Evolutionary conservation across 2,888 invertebrate genomes (phyloP).

Genomic region (Aphidius colemani): DNA sequence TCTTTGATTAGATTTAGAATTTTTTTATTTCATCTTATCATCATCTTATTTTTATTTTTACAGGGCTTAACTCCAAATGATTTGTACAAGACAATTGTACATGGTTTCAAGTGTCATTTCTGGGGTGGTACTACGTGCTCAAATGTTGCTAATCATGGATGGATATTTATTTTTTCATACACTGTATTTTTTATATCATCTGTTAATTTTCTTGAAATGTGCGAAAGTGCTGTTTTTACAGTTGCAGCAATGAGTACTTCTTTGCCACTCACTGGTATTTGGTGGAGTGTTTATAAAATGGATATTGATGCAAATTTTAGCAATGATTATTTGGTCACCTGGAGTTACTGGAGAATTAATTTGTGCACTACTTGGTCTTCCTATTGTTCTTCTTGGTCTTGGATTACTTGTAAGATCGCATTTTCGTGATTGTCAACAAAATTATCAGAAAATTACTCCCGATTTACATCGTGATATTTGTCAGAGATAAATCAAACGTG

Average conservation of each 20-base stretch:
- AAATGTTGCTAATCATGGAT: constrained; percentile 57
- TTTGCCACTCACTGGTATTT: constrained; percentile 64
- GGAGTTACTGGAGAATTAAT: constrained; percentile 67
- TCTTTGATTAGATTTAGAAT: not conserved
- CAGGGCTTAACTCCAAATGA: constrained; percentile 50
- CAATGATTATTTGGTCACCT: constrained; percentile 64
- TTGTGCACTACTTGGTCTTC: constrained; percentile 66
- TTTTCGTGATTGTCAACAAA: constrained; percentile 59
- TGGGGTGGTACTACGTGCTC: constrained; percentile 43
- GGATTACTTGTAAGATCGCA: constrained; percentile 64
- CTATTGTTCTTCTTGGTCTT: constrained; percentile 64
- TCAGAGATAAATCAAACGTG: constrained; percentile 48
- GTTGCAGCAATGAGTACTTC: constrained; percentile 63
- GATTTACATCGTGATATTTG: constrained; percentile 47
- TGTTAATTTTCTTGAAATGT: constrained; percentile 63
- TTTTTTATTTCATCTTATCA: constrained; percentile 15
- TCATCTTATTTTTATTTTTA: not conserved
- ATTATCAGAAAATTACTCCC: constrained; percentile 43
- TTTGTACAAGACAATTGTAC: constrained; percentile 47
- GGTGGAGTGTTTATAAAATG: constrained; percentile 66
- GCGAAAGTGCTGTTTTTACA: constrained; percentile 66
- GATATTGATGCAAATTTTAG: constrained; percentile 56
- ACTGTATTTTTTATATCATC: constrained; percentile 61
- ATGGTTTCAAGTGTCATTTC: constrained; percentile 53
- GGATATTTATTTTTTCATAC: constrained; percentile 63